phyloP scores from a whole-genome alignment of 2,113 vertebrate genomes.

The Corvus hawaiiensis region DNA sequence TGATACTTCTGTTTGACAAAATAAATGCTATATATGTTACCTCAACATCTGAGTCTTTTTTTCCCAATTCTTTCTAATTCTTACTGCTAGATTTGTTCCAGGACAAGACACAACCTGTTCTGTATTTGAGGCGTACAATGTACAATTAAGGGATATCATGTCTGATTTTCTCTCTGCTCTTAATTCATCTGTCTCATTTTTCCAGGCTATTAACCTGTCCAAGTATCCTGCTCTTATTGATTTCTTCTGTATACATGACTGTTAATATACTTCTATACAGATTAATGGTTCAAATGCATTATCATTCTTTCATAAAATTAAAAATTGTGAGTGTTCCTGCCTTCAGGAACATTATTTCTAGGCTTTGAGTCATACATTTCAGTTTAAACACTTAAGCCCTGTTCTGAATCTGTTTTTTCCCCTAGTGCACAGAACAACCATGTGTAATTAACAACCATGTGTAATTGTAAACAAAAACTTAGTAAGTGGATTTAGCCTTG shows the following conservation, averaged over 20 bases:
- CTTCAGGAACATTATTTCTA: background rate
- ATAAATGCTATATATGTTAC: background rate
- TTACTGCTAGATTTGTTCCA: background rate
- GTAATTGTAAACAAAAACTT: background rate
- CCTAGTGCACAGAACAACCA: background rate
- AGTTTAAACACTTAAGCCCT: background rate
- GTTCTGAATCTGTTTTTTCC: background rate
- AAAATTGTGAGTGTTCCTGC: background rate
- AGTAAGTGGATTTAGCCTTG: background rate
- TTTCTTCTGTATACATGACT: background rate
- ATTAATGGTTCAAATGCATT: background rate
- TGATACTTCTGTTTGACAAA: background rate
- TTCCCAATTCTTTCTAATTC: background rate
- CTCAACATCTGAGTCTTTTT: background rate
- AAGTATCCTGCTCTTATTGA: background rate
- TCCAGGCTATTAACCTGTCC: background rate
- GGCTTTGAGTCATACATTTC: background rate
- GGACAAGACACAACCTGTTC: background rate
- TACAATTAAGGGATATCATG: background rate
- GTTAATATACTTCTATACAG: background rate
- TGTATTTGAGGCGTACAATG: background rate
- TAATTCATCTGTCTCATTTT: slow-evolving; percentile 2
- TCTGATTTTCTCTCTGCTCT: background rate
- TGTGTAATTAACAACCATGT: background rate
- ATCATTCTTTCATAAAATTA: background rate